Conservation (phyloP, 2,888 invertebrate species). For the Plagodis dolabraria region DNA sequence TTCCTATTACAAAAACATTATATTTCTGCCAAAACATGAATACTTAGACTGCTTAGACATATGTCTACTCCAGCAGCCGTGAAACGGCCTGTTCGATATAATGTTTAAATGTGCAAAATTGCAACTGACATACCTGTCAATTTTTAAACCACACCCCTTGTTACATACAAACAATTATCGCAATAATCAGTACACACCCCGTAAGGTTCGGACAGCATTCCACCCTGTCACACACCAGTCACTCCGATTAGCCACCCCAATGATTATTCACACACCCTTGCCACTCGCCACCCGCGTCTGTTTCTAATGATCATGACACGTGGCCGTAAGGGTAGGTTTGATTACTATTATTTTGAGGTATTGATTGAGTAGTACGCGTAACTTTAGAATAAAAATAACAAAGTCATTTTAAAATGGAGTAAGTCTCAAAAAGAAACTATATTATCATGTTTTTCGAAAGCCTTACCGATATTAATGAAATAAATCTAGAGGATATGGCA, state of each 20-base stretch:
- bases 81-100: too few species aligned
- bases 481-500: too few species aligned
- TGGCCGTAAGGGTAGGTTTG: conserved; percentile 34
- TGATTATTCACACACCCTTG: conserved; percentile 56
- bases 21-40: too few species aligned
- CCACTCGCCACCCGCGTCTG: conserved; percentile 55
- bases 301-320: conserved; percentile 67
- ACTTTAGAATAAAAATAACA: too few species aligned
- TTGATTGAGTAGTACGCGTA: too few species aligned
- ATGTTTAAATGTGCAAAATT: not conserved
- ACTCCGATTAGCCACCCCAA: conserved; percentile 55
- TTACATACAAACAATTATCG: conserved; percentile 5
- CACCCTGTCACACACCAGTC: conserved; percentile 12
- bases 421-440: too few species aligned
- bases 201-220: conserved; percentile 9
- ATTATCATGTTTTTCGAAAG: too few species aligned
- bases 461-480: too few species aligned
- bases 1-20: too few species aligned
- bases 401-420: too few species aligned
- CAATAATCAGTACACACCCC: not conserved
- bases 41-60: too few species aligned
- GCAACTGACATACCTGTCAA: not conserved
- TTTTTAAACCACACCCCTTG: conserved; percentile 4
- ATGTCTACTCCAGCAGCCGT: too few species aligned
- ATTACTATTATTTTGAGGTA: not conserved